Conservation (phyloP, 2,797 vertebrate species). For the Hylomyscus alleni region DNA sequence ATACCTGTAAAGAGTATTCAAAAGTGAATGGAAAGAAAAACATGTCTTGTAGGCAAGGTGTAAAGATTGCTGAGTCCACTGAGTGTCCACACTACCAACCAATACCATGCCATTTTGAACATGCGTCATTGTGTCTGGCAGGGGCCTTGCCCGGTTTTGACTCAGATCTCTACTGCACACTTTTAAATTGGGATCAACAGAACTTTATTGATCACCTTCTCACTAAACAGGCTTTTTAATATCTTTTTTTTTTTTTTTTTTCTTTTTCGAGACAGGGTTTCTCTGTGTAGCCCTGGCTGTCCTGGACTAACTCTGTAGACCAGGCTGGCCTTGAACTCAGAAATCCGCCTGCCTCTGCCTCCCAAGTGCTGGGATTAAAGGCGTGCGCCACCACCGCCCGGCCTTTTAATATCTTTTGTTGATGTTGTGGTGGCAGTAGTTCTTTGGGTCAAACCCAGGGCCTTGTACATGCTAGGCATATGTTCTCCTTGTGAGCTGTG, state of each 20-base stretch:
- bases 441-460: not conserved
- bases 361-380: too few relatives aligned
- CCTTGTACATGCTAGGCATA: not conserved
- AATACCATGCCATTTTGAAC: not conserved
- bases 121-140: rapidly evolving
- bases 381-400: too few relatives aligned
- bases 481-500: too few relatives aligned
- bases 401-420: not conserved
- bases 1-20: not conserved
- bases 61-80: not conserved
- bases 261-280: too few relatives aligned
- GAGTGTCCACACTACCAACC: not conserved
- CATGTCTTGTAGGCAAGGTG: not conserved
- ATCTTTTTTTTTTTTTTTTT: too few relatives aligned
- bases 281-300: too few relatives aligned
- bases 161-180: not conserved
- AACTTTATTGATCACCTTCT: not conserved
- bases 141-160: not conserved
- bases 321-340: too few relatives aligned
- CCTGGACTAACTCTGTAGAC: too few relatives aligned
- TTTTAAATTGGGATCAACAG: not conserved
- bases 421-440: not conserved
- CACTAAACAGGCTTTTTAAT: not conserved
- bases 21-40: not conserved
- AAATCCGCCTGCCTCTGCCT: too few relatives aligned